Evolutionary conservation across 2,888 invertebrate genomes (phyloP), one percentile per base, ranked within the genome.

Genomic region (Neuroscelio doddi): DNA sequence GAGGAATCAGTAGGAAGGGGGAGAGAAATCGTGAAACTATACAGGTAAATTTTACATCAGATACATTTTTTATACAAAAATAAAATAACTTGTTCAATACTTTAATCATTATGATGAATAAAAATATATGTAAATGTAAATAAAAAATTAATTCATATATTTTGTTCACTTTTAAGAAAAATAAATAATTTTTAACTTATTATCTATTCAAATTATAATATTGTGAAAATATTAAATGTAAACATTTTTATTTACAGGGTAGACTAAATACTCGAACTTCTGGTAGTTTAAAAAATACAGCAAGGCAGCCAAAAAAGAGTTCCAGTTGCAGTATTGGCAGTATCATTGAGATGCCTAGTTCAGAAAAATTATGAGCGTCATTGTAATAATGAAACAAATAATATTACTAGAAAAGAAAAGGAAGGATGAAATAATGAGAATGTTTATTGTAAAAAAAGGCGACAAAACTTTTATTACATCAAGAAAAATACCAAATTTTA

Each of bases 241-340:
- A 5, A 10, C 16, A 29, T 32, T 38, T 61, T 10, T 29, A 15
- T 39, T 57, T 16, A 4, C 50, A 65, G 62, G 64, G 68, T 55
- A 68, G 79, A 45, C 55, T 78, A 9, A 72, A 72, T 9, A 68
- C 72, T 5, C 75, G 76, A 61, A 73, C 71, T 8, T 70, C 74
- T 0, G 74, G 71, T 1, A 78, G 72, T 47, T 70, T 75, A 4
- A 55, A 64, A 42, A 66, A 49, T 27, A 56, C 64, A 5, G 67
- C 68, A 3, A 71, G 72, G 26, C 70, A 73, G 3, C 72, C 74
- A 2, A 79, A 80, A 55, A 81, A 82, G 56, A 79, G 73, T 53
- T 80, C 80, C 12, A 79, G 78, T 26, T 79, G 80, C 64, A 80
- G 79, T 41, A 80, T 82, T 27, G 80, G 79, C 4, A 82, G 82